These are phyloP conservation scores for Coelopa frigida DNA, from an alignment of 1,140 invertebrate species.

Conservation along the genomic window DNA sequence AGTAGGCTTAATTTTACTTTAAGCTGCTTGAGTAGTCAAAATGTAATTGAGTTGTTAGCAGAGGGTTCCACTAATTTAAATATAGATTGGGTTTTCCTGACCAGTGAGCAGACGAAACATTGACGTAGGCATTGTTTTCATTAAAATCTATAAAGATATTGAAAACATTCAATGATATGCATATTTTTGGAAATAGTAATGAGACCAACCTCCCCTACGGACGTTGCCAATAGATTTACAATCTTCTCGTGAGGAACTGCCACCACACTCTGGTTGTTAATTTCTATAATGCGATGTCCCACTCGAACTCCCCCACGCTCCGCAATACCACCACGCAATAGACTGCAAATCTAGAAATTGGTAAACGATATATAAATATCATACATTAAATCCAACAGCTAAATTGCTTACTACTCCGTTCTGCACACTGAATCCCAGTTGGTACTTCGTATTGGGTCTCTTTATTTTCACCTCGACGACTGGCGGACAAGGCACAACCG, in stretches of 20 bases:
- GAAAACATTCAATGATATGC: too few relatives aligned
- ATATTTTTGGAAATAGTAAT: too few relatives aligned
- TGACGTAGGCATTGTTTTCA: slow-evolving; percentile 99
- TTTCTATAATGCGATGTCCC: slow-evolving; percentile 98
- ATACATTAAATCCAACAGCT: background rate
- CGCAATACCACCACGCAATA: slow-evolving; percentile 94
- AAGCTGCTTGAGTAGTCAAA: too few relatives aligned
- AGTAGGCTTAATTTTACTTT: too few relatives aligned
- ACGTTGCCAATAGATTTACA: slow-evolving; percentile 95
- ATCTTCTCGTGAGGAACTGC: slow-evolving; percentile 99
- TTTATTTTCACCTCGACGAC: slow-evolving; percentile 99
- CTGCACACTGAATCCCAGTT: slow-evolving; percentile 99
- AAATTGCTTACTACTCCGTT: slow-evolving; percentile 91
- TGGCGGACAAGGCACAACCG: slow-evolving; percentile 97
- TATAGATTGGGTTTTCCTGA: slow-evolving; percentile 98
- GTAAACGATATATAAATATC: background rate
- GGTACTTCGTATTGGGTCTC: slow-evolving; percentile 97
- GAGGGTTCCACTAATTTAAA: too few relatives aligned
- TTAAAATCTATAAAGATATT: slow-evolving; percentile 80
- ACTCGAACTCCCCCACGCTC: slow-evolving; percentile 97
- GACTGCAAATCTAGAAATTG: slow-evolving; percentile 84
- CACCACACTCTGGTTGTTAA: slow-evolving; percentile 98
- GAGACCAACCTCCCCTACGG: slow-evolving; percentile 93
- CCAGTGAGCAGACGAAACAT: slow-evolving; percentile 98
- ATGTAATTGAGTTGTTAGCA: too few relatives aligned